Base-by-base conservation (phyloP, 2,888 invertebrate species). In the Panzeria rudis region DNA sequence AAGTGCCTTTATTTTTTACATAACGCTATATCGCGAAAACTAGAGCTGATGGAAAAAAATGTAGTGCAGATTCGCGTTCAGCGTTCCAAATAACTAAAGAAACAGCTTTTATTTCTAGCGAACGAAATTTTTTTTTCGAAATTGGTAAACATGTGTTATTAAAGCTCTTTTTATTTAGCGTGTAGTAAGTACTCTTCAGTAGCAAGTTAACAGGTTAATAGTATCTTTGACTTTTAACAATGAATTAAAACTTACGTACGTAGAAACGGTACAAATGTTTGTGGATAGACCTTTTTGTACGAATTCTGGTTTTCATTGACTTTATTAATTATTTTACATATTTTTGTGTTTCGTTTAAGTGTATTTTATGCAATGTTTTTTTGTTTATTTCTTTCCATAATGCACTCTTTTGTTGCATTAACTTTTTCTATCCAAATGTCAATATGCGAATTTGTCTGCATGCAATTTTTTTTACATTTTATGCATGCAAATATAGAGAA, bases 281-380 rank as follows among this genome's bases (percentile, higher is more conserved):
- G 29, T n/a, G 50, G 20, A 35, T 61, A 32, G 35, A 47, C 5
- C 5, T 71, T 29, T 6, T 17, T 68, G 11, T 29, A 38, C 41
- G 11, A 75, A 64, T 47, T 61, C 44, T 20, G 64, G 23, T 71
- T 64, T 68, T 79, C 62, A 32, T 41, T 73, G 59, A 52, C 68
- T 62, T 75, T 32, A 79, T 69, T 79, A 75, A 66, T 71, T 32
- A 79, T 64, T 80, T 84, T 64, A 76, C 75, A 76, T 80, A 72
- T 41, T 11, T 17, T 54, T 73, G 68, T 17, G 20, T 77, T 56
- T 29, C n/a, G 38, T 56, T 20, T n/a, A 47, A 41, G 25, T 73
- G 61, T 61, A 29, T 59, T 66, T 77, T 52, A 29, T 56, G 32
- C 35, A 44, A 64, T 25, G n/a, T 17, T 41, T 68, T n/a, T 32